A percentile compares a stretch with the other conserved stretches of the same genome.
Evolutionary conservation across 2,113 vertebrate genomes (phyloP).

Genomic region (Erythrocercus mccallii): DNA sequence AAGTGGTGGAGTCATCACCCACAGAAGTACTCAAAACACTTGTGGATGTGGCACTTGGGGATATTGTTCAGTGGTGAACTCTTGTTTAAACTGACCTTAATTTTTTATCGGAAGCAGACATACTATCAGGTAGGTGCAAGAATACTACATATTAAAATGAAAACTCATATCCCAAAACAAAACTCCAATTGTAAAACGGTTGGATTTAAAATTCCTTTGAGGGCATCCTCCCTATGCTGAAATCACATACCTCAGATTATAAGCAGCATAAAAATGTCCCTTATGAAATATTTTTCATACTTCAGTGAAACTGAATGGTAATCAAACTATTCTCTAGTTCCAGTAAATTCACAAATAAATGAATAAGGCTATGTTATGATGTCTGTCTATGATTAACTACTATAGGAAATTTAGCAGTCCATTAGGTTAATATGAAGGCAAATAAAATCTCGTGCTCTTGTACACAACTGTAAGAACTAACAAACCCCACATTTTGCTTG

Average conservation of each 20-base stretch:
- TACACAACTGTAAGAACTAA: background rate
- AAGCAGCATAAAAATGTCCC: background rate
- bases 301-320: background rate
- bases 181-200: background rate
- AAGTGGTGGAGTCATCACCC: background rate
- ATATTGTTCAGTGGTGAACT: background rate
- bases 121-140: background rate
- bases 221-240: background rate
- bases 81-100: background rate
- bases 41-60: background rate
- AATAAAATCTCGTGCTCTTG: background rate
- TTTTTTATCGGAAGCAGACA: background rate
- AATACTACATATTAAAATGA: background rate
- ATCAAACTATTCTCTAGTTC: background rate
- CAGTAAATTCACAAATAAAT: background rate
- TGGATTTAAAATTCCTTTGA: background rate
- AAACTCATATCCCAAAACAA: background rate
- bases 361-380: background rate
- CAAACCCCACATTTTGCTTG: background rate
- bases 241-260: background rate
- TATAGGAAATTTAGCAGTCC: background rate
- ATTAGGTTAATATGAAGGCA: background rate
- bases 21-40: background rate
- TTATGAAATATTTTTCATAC: background rate
- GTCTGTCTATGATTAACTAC: background rate